Percentiles rank a stretch among this genome's conserved stretches.
Conservation (phyloP, 2,888 invertebrate species). For the Eristalis pertinax region DNA sequence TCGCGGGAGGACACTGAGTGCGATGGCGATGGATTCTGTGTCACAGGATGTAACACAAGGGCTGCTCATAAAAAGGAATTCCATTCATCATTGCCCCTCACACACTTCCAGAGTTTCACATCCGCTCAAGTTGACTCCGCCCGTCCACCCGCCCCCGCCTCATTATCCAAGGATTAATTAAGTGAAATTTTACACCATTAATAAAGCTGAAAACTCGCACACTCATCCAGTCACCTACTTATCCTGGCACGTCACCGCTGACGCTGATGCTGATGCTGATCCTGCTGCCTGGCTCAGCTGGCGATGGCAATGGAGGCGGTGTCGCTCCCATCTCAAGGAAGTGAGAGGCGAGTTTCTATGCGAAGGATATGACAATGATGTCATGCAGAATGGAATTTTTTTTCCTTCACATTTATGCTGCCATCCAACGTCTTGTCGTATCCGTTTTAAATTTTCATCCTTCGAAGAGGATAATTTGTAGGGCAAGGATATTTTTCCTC, state of each 20-base stretch:
- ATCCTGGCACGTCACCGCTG: background rate
- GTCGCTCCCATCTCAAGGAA: background rate
- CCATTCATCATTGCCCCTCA: slow-evolving; percentile 36
- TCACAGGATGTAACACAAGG: slow-evolving; percentile 25
- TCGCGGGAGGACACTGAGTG: background rate
- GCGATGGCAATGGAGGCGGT: background rate
- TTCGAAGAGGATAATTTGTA: background rate
- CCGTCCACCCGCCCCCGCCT: background rate
- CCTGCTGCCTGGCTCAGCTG: background rate
- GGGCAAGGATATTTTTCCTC: background rate
- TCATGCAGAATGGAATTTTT: background rate
- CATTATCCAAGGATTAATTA: slow-evolving; percentile 63
- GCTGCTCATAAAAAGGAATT: slow-evolving; percentile 28
- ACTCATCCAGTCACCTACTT: slow-evolving; percentile 51
- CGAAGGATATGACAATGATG: background rate
- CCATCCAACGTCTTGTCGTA: background rate
- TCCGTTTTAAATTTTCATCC: background rate
- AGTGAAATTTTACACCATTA: slow-evolving; percentile 65
- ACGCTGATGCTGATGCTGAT: background rate
- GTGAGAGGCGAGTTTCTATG: too few species aligned
- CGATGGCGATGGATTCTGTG: background rate
- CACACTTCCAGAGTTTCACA: background rate
- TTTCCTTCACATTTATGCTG: background rate
- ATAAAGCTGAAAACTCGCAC: slow-evolving; percentile 51
- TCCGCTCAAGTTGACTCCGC: background rate